These are phyloP conservation scores for Helogale parvula DNA, from an alignment of 2,113 vertebrate genomes.

Conservation along the genomic window DNA sequence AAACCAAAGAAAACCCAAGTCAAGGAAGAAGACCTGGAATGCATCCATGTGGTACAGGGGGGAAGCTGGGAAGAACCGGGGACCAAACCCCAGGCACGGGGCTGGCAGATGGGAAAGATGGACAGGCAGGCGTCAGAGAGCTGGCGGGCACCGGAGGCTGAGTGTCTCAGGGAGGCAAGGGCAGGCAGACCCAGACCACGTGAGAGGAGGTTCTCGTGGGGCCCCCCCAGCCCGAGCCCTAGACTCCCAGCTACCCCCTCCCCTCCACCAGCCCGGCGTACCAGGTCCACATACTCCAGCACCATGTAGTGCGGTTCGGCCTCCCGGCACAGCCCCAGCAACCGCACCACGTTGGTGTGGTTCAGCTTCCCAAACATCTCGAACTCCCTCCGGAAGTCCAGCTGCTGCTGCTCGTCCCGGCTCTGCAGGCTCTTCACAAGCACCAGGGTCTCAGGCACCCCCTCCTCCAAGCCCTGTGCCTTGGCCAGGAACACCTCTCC, in stretches of 20 bases:
- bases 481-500: constrained; percentile 98
- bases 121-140: neutral
- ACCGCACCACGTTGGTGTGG: constrained; percentile 91
- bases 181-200: neutral
- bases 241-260: neutral
- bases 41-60: no score
- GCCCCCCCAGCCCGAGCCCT: neutral
- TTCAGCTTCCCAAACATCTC: constrained; percentile 98
- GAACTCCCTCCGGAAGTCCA: constrained; percentile 94
- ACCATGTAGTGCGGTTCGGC: constrained; percentile 95
- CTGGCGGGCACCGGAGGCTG: neutral
- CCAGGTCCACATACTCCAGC: constrained; percentile 98
- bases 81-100: neutral
- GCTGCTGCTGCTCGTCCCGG: constrained; percentile 93
- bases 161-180: neutral
- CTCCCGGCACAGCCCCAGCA: constrained; percentile 95
- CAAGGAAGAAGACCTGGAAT: neutral
- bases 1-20: neutral
- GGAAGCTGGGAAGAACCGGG: neutral
- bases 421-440: constrained; percentile 96
- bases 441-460: constrained; percentile 91
- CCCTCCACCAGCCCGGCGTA: constrained; percentile 73
- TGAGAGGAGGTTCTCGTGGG: neutral
- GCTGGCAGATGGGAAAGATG: neutral
- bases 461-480: constrained; percentile 91